phyloP scores from a whole-genome alignment of 64 coral and sea anemone genomes.

The Orbicella faveolata region DNA sequence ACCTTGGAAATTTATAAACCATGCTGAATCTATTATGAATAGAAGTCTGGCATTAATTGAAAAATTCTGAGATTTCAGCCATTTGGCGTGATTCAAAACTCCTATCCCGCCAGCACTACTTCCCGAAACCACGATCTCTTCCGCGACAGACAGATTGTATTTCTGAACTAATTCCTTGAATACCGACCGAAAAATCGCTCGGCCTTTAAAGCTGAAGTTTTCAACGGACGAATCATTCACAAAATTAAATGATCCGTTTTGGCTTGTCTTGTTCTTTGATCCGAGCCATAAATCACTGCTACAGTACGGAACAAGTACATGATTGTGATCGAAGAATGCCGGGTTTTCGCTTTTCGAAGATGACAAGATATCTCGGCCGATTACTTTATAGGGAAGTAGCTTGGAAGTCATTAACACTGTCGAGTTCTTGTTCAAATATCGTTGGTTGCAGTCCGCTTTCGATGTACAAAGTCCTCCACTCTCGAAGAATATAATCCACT shows the following conservation, averaged over 20 bases:
- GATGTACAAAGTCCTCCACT: constrained; percentile 73
- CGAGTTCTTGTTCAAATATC: constrained; percentile 62
- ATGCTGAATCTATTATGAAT: constrained; percentile 58
- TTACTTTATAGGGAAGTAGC: constrained; percentile 35
- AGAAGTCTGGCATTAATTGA: constrained; percentile 9
- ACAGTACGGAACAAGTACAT: constrained; percentile 76
- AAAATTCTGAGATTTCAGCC: constrained; percentile 7
- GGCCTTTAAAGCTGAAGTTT: constrained; percentile 61
- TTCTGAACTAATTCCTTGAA: constrained; percentile 12
- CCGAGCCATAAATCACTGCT: constrained; percentile 80
- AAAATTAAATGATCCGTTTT: constrained; percentile 35
- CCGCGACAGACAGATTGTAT: constrained; percentile 18
- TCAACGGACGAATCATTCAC: constrained; percentile 41
- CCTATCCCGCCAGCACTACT: constrained; percentile 62
- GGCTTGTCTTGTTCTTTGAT: not conserved
- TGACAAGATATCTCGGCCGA: constrained; percentile 59
- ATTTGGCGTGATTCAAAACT: constrained; percentile 61
- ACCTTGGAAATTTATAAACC: constrained; percentile 76
- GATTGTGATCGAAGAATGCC: constrained; percentile 44
- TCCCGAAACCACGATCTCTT: constrained; percentile 48
- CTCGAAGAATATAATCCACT: constrained; percentile 77
- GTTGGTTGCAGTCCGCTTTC: constrained; percentile 54
- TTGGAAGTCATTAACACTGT: constrained; percentile 60
- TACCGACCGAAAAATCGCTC: constrained; percentile 61
- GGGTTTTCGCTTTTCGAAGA: constrained; percentile 36